Conservation (phyloP, 2,888 invertebrate genomes). For the Ectropis crepuscularia region DNA sequence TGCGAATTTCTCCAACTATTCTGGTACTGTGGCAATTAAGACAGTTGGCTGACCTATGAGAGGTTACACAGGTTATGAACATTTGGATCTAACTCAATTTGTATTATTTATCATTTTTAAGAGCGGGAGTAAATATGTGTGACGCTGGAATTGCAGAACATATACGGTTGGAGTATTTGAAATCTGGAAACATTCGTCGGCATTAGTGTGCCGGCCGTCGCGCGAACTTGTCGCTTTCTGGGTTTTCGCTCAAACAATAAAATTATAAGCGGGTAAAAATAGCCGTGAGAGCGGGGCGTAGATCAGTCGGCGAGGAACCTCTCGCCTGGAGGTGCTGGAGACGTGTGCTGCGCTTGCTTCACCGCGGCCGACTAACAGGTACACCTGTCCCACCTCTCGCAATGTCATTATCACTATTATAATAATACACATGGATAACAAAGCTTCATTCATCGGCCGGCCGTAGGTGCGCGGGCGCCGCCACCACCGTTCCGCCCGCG, state of each 20-base stretch:
- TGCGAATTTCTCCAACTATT: conserved; percentile 19
- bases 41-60: conserved; percentile 37
- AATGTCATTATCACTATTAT: conserved; percentile 82
- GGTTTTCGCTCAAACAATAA: conserved; percentile 82
- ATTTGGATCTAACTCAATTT: conserved; percentile 53
- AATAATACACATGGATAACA: conserved; percentile 67
- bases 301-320: conserved; percentile 60
- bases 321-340: conserved; percentile 70
- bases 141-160: conserved; percentile 54
- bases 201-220: conserved; percentile 76
- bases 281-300: conserved; percentile 62
- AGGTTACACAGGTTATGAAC: conserved; percentile 49
- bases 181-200: conserved; percentile 64
- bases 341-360: conserved; percentile 71
- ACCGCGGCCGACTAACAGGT: conserved; percentile 73
- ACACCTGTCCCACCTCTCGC: conserved; percentile 75
- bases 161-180: conserved; percentile 38
- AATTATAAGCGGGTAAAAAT: conserved; percentile 83
- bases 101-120: conserved; percentile 42
- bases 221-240: conserved; percentile 76
- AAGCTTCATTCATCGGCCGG: conserved; percentile 63
- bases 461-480: conserved; percentile 36
- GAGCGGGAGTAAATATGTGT: conserved; percentile 46
- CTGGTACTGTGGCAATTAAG: conserved; percentile 21
- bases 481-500: conserved; percentile 15